Evolutionary conservation across 2,113 vertebrate genomes (phyloP).

Genomic region (Cololabis saira): DNA sequence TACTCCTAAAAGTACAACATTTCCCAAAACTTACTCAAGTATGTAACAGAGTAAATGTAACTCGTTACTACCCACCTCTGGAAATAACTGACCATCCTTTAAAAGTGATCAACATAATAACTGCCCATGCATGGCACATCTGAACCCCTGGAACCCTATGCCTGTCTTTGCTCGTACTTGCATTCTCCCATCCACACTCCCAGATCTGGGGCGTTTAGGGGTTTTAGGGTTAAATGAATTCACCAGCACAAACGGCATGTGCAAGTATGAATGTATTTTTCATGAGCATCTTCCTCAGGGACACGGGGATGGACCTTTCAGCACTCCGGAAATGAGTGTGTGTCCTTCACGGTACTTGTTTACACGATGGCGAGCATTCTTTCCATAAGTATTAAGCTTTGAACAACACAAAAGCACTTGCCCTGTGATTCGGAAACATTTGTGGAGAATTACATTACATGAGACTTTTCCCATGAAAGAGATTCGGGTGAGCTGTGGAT

Average conservation of each 20-base stretch:
- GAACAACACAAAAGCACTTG: background rate
- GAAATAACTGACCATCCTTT: too few species aligned
- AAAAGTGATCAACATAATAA: too few species aligned
- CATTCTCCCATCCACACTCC: too few species aligned
- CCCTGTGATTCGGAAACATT: background rate
- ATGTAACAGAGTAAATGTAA: too few species aligned
- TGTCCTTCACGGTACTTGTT: slow-evolving; percentile 24
- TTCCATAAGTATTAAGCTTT: background rate
- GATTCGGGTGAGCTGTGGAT: slow-evolving; percentile 16
- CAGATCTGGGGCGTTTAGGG: too few species aligned
- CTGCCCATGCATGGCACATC: too few species aligned
- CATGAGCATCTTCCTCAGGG: slow-evolving; percentile 35
- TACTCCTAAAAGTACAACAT: too few species aligned
- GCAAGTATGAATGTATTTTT: background rate
- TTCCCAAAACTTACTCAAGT: too few species aligned
- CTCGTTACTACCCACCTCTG: too few species aligned
- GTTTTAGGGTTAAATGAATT: too few species aligned
- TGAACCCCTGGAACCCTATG: too few species aligned
- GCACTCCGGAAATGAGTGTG: slow-evolving; percentile 38
- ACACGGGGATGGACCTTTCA: background rate
- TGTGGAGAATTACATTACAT: background rate
- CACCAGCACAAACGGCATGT: slow-evolving; percentile 15
- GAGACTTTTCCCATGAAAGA: slow-evolving; percentile 16
- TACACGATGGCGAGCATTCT: slow-evolving; percentile 15
- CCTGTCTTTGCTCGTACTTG: too few species aligned